Conservation (phyloP, 2,113 vertebrate species). For the Rhipidura dahli region DNA sequence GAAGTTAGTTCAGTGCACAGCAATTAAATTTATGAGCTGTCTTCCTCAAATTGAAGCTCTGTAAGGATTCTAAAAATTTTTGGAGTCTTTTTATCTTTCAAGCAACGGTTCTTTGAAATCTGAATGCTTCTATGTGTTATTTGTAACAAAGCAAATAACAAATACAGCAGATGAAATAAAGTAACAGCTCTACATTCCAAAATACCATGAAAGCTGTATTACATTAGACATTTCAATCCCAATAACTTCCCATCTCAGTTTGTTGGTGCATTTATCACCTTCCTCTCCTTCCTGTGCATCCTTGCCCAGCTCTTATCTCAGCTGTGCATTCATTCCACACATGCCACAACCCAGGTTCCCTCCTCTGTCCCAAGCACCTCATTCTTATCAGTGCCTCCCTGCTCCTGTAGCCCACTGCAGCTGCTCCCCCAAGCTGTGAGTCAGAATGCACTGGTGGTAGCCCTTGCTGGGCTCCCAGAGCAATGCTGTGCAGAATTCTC, state of each 20-base stretch:
- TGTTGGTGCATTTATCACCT: rapidly evolving
- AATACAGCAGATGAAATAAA: neutral
- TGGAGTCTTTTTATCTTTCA: neutral
- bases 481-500: neutral
- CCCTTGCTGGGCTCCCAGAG: neutral
- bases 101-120: neutral
- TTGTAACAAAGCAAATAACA: neutral
- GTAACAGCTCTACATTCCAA: neutral
- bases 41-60: neutral
- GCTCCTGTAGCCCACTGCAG: neutral
- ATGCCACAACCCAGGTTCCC: neutral
- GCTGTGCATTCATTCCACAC: neutral
- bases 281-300: neutral
- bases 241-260: neutral
- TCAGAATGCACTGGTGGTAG: neutral
- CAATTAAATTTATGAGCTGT: neutral
- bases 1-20: neutral
- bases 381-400: neutral
- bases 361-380: neutral
- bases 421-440: neutral
- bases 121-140: neutral
- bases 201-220: neutral
- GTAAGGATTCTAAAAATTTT: neutral
- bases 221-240: neutral
- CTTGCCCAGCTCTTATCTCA: neutral